These are phyloP conservation scores for Melanostoma mellinum DNA, from an alignment of 2,888 invertebrate genomes.

Conservation along the genomic window DNA sequence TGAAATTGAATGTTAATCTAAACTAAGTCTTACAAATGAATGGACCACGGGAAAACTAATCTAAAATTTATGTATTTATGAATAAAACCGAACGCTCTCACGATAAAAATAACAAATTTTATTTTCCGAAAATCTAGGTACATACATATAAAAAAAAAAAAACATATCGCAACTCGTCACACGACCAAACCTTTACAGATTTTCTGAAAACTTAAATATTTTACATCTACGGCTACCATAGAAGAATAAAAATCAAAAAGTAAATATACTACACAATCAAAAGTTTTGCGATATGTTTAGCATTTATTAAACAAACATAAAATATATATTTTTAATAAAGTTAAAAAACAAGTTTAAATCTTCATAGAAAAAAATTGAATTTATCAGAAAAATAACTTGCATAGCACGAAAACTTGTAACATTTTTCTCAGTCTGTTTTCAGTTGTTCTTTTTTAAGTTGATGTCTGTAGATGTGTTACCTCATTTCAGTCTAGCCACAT, in stretches of 20 bases:
- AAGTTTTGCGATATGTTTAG: slow-evolving; percentile 44
- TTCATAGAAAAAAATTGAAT: slow-evolving; percentile 9
- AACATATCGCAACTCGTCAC: slow-evolving; percentile 58
- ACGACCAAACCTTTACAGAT: slow-evolving; percentile 49
- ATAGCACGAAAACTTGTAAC: too few species aligned
- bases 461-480: too few species aligned
- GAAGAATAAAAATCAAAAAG: background rate
- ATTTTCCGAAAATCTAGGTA: slow-evolving; percentile 6
- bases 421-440: too few species aligned
- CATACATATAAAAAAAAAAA: slow-evolving; percentile 23
- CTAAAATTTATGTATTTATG: slow-evolving; percentile 7
- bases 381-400: too few species aligned
- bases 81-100: slow-evolving; percentile 33
- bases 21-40: slow-evolving; percentile 24
- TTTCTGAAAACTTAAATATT: slow-evolving; percentile 15
- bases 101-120: slow-evolving; percentile 2
- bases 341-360: background rate
- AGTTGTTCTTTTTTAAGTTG: too few species aligned
- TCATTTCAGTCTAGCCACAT: too few species aligned
- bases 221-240: slow-evolving; percentile 2
- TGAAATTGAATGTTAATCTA: slow-evolving; percentile 36
- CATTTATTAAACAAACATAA: background rate
- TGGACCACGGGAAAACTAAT: slow-evolving; percentile 48
- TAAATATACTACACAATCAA: slow-evolving; percentile 35
- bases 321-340: slow-evolving; percentile 36